Evolutionary conservation across 2,113 vertebrate genomes (phyloP), one percentile per base, ranked within the genome.

Genomic region (Plecotus auritus): DNA sequence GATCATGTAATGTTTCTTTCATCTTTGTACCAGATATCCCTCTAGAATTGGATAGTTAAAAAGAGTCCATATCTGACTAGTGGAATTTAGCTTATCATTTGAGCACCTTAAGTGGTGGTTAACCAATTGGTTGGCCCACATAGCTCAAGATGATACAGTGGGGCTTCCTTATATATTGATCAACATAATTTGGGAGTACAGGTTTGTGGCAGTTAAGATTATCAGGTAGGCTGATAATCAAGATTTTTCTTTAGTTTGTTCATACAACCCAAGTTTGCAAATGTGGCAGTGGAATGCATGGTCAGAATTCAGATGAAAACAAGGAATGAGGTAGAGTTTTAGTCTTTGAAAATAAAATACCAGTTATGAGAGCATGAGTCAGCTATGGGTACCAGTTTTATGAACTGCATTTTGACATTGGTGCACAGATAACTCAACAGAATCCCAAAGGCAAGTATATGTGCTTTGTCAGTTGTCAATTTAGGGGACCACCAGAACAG

Each of bases 1-100:
- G 70, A 47, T 59, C 42, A 76, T 91, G 47, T 59, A 69, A 82
- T 92, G 17, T 95, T 93, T 93, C 49, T 85, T 96, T 85, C 45
- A 81, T 85, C 37, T 7, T n/a, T 81, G 17, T 74, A 90, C 54
- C 73, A 91, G 87, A 84, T 94, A 56, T 70, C 9, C 5, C 35
- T 87, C 59, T 67, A 76, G 28, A n/a, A 66, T 67, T 93, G 47
- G 14, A 69, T 47, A 56, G 37, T 40, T 82, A 35, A n/a, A n/a
- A 78, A 80, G 22, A 1, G 16, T 94, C 40, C 61, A 69, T 51
- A 67, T 96, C 35, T 94, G 30, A 93, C 13, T 88, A 85, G 69
- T 47, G n/a, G 45, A 86, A 8, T 73, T 56, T 91, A 88, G 45
- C 18, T 85, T 35, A 88, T 92, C 23, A 93, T 30, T 77, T 70